Percentiles rank a stretch among this genome's conserved stretches.
Evolutionary conservation across 2,888 invertebrate species (phyloP).

Genomic region (Neoitamus cyanurus): DNA sequence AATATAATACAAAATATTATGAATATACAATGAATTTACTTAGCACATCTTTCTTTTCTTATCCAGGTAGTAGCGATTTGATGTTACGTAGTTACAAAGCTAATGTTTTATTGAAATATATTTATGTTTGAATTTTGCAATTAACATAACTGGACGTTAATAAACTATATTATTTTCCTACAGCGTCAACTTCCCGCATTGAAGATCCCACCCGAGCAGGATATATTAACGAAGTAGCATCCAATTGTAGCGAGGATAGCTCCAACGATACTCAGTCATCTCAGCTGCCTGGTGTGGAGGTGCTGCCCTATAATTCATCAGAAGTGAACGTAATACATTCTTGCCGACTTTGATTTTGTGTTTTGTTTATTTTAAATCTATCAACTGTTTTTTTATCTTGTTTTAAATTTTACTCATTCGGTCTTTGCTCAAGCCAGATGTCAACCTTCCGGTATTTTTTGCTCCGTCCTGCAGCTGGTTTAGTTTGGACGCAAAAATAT

Average conservation of each 20-base stretch:
- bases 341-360: slow-evolving; percentile 24
- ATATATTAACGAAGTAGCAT: slow-evolving; percentile 38
- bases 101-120: too few relatives aligned
- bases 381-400: not conserved
- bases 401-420: not conserved
- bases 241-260: slow-evolving; percentile 8
- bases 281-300: slow-evolving; percentile 9
- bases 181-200: slow-evolving; percentile 20
- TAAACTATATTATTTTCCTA: not conserved
- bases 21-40: too few relatives aligned
- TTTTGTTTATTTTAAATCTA: not conserved
- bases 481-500: not conserved
- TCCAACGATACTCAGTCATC: slow-evolving; percentile 27
- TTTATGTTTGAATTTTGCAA: too few relatives aligned
- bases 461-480: not conserved
- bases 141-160: too few relatives aligned
- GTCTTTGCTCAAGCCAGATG: not conserved
- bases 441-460: not conserved
- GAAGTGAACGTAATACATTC: slow-evolving; percentile 4
- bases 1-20: too few relatives aligned
- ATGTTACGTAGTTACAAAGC: too few relatives aligned
- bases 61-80: too few relatives aligned
- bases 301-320: not conserved
- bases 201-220: slow-evolving; percentile 15
- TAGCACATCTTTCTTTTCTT: too few relatives aligned